phyloP scores from a whole-genome alignment of 2,888 invertebrate species.

The Mesorhabditis belari region DNA sequence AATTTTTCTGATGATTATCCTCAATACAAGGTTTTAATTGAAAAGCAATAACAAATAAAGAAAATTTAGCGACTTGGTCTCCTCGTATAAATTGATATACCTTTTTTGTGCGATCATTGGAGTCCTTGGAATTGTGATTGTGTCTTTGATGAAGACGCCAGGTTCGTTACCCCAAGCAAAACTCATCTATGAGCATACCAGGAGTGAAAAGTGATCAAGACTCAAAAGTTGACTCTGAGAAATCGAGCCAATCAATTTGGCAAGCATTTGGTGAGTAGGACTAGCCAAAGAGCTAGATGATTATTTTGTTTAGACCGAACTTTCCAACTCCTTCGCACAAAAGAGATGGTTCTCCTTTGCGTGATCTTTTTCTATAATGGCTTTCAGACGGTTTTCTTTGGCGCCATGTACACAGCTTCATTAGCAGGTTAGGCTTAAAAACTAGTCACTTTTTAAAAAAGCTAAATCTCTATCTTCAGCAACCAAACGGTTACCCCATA shows the following conservation, averaged over 20 bases:
- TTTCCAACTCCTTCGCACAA: background rate
- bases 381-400: background rate
- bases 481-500: background rate
- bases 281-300: too few species aligned
- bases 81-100: background rate
- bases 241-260: background rate
- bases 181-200: too few species aligned
- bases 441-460: too few species aligned
- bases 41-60: too few species aligned
- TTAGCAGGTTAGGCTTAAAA: background rate
- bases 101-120: background rate
- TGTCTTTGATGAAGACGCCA: background rate
- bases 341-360: background rate
- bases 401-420: background rate
- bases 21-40: too few species aligned
- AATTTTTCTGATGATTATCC: background rate
- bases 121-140: background rate
- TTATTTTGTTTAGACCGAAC: background rate
- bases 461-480: too few species aligned
- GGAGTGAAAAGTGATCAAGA: too few species aligned
- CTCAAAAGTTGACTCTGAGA: background rate
- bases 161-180: too few species aligned
- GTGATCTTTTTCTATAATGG: background rate
- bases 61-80: too few species aligned
- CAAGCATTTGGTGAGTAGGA: background rate